Evolutionary conservation across 2,113 vertebrate genomes (phyloP).

Genomic region (Porphyrio hochstetteri): DNA sequence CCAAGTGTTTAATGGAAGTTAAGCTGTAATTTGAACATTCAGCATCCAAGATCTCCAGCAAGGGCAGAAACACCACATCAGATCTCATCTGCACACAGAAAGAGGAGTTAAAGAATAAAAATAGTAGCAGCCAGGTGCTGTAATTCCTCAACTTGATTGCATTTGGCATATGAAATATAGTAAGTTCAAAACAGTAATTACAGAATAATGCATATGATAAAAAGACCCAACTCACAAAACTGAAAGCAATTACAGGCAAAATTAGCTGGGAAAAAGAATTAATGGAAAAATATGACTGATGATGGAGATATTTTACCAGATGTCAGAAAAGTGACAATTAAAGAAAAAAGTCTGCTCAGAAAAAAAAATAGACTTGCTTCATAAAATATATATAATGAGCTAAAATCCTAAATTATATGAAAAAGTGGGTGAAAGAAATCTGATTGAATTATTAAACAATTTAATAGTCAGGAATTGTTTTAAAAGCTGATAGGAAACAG

Average conservation of each 20-base stretch:
- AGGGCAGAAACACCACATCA: not conserved
- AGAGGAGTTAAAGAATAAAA: slow-evolving; percentile 8
- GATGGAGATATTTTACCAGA: slow-evolving; percentile 29
- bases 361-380: not conserved
- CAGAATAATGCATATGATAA: slow-evolving; percentile 21
- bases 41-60: not conserved
- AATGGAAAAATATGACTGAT: slow-evolving; percentile 44
- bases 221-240: slow-evolving; percentile 5
- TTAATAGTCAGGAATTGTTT: not conserved
- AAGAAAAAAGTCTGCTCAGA: not conserved
- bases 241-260: slow-evolving; percentile 27
- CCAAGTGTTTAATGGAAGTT: not conserved
- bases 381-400: not conserved
- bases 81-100: not conserved
- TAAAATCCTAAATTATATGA: not conserved
- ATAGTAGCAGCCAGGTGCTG: slow-evolving; percentile 46
- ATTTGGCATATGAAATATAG: slow-evolving; percentile 47
- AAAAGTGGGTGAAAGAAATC: not conserved
- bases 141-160: slow-evolving; percentile 20
- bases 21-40: not conserved
- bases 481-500: not conserved
- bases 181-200: slow-evolving; percentile 60
- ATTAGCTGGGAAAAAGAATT: slow-evolving; percentile 21
- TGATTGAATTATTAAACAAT: not conserved
- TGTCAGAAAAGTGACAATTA: slow-evolving; percentile 22